A percentile compares a stretch with the other conserved stretches of the same genome.
Evolutionary conservation across 1,140 invertebrate species (phyloP).

Genomic region (Heliothis virescens): DNA sequence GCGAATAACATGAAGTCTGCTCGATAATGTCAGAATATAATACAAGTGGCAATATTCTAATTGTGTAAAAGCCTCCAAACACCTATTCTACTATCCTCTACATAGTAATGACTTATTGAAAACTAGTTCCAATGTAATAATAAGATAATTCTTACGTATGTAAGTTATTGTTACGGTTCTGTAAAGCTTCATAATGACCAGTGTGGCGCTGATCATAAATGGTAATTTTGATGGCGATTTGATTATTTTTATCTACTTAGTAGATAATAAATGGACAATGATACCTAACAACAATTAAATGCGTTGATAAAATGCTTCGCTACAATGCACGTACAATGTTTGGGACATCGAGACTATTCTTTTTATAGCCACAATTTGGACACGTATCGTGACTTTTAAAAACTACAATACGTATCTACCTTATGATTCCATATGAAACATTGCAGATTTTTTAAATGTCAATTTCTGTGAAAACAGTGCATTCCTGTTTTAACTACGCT

Average conservation of each 20-base stretch:
- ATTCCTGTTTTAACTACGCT: conserved; percentile 20
- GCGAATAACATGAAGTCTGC: conserved; percentile 67
- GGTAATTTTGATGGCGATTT: conserved; percentile 43
- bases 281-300: conserved; percentile 24
- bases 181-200: conserved; percentile 75
- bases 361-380: conserved; percentile 16
- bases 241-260: conserved; percentile 48
- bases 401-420: not conserved
- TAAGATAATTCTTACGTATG: conserved; percentile 75
- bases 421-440: conserved; percentile 8
- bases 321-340: conserved; percentile 25
- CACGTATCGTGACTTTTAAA: conserved; percentile 4
- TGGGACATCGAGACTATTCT: not conserved
- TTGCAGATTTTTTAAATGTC: conserved; percentile 4
- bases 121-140: conserved; percentile 59
- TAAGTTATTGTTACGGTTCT: conserved; percentile 81
- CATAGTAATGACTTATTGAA: conserved; percentile 63
- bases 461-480: not conserved
- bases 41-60: conserved; percentile 79
- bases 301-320: conserved; percentile 19
- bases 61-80: conserved; percentile 85
- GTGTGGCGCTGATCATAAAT: conserved; percentile 41
- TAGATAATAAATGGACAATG: conserved; percentile 46
- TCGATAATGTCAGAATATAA: conserved; percentile 75
- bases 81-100: conserved; percentile 76